Base-by-base conservation (phyloP, 2,113 vertebrate genomes). In the Columba janthina region DNA sequence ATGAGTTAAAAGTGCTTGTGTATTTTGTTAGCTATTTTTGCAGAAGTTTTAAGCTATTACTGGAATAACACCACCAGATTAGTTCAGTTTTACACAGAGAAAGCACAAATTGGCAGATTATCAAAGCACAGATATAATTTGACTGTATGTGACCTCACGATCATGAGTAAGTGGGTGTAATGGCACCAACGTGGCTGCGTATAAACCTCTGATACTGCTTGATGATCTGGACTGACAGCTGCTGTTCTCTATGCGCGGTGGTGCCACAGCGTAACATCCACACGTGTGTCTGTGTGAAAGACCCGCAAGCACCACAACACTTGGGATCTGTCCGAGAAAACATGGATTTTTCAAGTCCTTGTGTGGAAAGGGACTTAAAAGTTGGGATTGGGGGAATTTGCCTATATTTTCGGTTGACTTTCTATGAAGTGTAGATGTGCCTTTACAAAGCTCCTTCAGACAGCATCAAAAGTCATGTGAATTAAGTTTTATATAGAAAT, bases 111-210 rank as follows among this genome's bases (percentile, higher is more conserved):
- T 64, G 64, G 44, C 88, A 90, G 90, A 22, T 28, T 20, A 38
- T 28, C 38, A 48, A 79, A 85, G 58, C 46, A 8, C 57, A 34
- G 87, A 24, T 71, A 9, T n/a, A 46, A 57, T 44, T 21, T 75
- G 71, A 28, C 40, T 46, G 10, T 18, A 2, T 1, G 0, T 28
- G 40, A 26, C 53, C 62, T 87, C 22, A 2, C 5, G 50, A 14
- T 54, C 11, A 0, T 1, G 29, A 15, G 38, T 36, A 13, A 50
- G 67, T 8, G 74, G 20, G 7, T 1, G 3, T 65, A 11, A 20
- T 22, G n/a, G 1, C 54, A 53, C 19, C 20, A 7, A 0, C 0
- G 0, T 36, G 38, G 15, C 51, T 34, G 32, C 29, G 1, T 6
- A 0, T 6, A 32, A 81, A 78, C 34, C 32, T 34, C 2, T 1